phyloP scores from a whole-genome alignment of 23 tunicate genomes.

The Clavelina lepadiformis region DNA sequence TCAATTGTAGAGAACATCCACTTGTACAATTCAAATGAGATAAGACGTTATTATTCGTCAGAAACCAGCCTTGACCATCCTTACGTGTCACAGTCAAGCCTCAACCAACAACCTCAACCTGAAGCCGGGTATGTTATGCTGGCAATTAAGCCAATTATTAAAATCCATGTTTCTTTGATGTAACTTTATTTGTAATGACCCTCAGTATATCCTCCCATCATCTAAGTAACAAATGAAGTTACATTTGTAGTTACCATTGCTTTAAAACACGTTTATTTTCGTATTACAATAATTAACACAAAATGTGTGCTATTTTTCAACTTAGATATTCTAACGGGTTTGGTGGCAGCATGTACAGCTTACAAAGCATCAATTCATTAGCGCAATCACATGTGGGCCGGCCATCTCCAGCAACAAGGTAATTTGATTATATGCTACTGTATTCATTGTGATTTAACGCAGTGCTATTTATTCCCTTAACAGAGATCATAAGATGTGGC shows the following conservation, averaged over 20 bases:
- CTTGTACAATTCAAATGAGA: no score
- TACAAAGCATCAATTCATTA: conserved; percentile 80
- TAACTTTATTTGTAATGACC: no score
- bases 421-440: no score
- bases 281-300: background rate
- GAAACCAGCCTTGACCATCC: conserved; percentile 76
- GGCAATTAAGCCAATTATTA: no score
- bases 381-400: conserved; percentile 67
- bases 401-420: conserved; percentile 85
- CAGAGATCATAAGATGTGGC: no score
- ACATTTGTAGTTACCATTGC: background rate
- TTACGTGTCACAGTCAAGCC: conserved; percentile 79
- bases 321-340: conserved; percentile 67
- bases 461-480: no score
- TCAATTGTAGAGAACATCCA: no score
- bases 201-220: no score
- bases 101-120: conserved; percentile 50
- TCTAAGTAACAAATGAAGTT: background rate
- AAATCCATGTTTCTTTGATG: no score
- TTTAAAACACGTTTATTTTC: background rate
- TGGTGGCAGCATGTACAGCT: conserved; percentile 88
- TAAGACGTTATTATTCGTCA: conserved; percentile 48
- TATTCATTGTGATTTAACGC: no score
- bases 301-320: background rate
- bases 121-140: conserved; percentile 59